Evolutionary conservation across 2,797 vertebrate species (phyloP).

Genomic region (Pseudochirops cupreus): DNA sequence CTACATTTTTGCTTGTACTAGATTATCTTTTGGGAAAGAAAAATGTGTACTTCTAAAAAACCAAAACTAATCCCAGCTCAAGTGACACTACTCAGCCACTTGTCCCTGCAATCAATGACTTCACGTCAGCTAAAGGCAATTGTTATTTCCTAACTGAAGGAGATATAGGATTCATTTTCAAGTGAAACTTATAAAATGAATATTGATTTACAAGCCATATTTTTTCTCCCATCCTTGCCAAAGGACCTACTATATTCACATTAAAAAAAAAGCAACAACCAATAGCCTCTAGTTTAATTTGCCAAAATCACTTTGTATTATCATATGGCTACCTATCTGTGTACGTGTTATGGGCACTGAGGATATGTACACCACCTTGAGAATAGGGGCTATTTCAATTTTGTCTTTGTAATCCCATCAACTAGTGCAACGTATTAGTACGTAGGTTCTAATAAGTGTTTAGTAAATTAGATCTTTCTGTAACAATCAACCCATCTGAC

Average conservation of each 20-base stretch:
- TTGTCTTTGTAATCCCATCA: neutral
- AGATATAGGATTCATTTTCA: constrained; percentile 2
- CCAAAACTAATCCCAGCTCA: neutral
- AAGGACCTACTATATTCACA: neutral
- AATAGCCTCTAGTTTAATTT: neutral
- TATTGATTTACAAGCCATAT: neutral
- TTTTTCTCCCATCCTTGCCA: neutral
- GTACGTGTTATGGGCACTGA: neutral
- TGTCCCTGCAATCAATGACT: neutral
- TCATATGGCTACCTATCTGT: neutral
- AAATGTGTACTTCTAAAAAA: neutral
- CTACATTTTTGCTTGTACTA: constrained; percentile 22
- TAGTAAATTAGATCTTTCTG: neutral
- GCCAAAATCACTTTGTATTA: neutral
- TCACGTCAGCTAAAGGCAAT: constrained; percentile 10
- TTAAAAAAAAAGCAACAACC: neutral
- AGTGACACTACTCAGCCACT: neutral
- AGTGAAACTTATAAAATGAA: neutral
- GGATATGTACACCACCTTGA: neutral
- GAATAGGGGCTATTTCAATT: neutral
- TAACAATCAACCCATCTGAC: constrained; percentile 82
- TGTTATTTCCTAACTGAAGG: neutral
- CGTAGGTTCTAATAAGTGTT: neutral
- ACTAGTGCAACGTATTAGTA: neutral
- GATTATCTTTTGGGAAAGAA: constrained; percentile 14